phyloP scores from a whole-genome alignment of 2,113 vertebrate species.

The Puntigrus tetrazona region DNA sequence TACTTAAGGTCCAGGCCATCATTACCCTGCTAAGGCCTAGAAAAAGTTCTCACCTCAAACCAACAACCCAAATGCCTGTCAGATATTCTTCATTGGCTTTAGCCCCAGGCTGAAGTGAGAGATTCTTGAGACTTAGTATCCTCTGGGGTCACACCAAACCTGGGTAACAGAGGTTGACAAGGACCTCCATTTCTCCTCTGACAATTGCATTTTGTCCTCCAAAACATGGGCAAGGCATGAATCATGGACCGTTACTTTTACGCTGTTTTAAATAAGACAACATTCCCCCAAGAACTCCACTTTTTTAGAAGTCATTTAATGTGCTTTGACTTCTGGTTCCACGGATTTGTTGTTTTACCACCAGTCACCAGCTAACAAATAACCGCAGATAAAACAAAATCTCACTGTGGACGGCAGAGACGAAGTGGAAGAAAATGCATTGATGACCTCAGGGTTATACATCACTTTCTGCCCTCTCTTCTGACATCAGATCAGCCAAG shows the following conservation, averaged over 20 bases:
- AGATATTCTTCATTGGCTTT: constrained; percentile 69
- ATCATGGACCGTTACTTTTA: not conserved
- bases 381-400: not conserved
- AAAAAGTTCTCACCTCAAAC: constrained; percentile 65
- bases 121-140: constrained; percentile 67
- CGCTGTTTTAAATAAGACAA: not conserved
- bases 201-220: not conserved
- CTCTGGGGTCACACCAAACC: constrained; percentile 62
- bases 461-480: constrained; percentile 22
- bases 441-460: constrained; percentile 20
- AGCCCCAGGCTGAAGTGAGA: constrained; percentile 65
- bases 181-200: not conserved
- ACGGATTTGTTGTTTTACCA: not conserved
- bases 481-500: constrained; percentile 15
- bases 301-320: not conserved
- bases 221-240: not conserved
- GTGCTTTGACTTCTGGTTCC: not conserved
- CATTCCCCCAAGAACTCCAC: not conserved
- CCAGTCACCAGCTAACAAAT: not conserved
- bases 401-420: not conserved
- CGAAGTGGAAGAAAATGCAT: constrained; percentile 4
- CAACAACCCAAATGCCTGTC: constrained; percentile 65
- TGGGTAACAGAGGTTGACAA: constrained; percentile 58
- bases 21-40: constrained; percentile 68
- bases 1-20: constrained; percentile 61